Evolutionary conservation across 2,797 vertebrate genomes (phyloP).

Genomic region (Calcarius lapponicus): DNA sequence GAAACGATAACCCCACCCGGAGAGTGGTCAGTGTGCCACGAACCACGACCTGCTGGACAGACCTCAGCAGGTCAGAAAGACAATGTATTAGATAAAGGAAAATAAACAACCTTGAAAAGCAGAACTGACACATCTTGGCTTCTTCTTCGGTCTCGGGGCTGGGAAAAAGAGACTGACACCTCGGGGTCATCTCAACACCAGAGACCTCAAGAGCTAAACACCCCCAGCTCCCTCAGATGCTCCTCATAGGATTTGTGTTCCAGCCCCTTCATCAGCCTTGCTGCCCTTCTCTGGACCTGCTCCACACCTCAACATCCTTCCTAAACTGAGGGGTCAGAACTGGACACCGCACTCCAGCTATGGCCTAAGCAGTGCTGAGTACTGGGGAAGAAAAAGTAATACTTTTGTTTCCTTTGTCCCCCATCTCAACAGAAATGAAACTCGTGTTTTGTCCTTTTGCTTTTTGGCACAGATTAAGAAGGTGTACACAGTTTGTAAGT

Average conservation of each 20-base stretch:
- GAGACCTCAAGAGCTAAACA: neutral
- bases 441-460: neutral
- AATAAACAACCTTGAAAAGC: neutral
- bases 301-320: neutral
- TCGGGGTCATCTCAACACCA: neutral
- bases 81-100: neutral
- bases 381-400: neutral
- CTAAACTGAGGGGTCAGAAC: neutral
- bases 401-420: accelerated
- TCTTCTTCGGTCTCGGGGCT: neutral
- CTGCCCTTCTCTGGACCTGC: neutral
- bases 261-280: neutral
- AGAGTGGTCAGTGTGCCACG: accelerated
- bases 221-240: neutral
- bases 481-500: neutral
- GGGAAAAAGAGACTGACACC: neutral
- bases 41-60: neutral
- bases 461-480: neutral
- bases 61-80: neutral
- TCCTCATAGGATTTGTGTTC: accelerated
- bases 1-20: neutral
- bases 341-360: neutral
- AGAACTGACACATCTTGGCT: accelerated
- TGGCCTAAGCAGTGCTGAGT: neutral
- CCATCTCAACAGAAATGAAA: neutral